Conservation (phyloP, 2,797 vertebrate species). For the Ctenopoma kingsleyae region DNA sequence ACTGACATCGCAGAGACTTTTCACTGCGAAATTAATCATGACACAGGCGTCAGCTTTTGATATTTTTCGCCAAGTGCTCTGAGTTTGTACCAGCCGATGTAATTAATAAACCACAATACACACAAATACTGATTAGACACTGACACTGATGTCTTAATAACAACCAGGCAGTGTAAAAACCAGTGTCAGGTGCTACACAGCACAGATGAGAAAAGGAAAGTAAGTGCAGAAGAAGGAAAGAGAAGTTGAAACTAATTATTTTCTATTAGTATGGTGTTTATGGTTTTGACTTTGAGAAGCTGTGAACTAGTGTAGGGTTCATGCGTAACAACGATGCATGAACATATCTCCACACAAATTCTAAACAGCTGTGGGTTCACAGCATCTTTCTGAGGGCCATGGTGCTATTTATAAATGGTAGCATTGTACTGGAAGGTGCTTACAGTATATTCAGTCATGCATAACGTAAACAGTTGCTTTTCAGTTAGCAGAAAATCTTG, state of each 20-base stretch:
- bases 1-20: constrained; percentile 87
- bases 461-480: constrained; percentile 72
- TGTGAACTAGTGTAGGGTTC: constrained; percentile 15
- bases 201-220: constrained; percentile 27
- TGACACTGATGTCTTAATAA: constrained; percentile 76
- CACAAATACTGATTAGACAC: constrained; percentile 72
- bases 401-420: constrained; percentile 73
- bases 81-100: constrained; percentile 77
- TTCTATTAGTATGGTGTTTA: constrained; percentile 34
- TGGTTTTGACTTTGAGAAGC: constrained; percentile 29
- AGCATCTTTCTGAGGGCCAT: constrained; percentile 40
- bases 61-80: constrained; percentile 75
- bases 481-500: constrained; percentile 57
- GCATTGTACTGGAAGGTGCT: constrained; percentile 72
- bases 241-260: constrained; percentile 30
- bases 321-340: constrained; percentile 35
- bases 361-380: constrained; percentile 58
- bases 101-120: constrained; percentile 80
- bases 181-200: constrained; percentile 34
- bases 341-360: constrained; percentile 36
- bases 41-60: constrained; percentile 84
- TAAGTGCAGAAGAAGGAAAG: constrained; percentile 5
- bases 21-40: constrained; percentile 88
- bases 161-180: constrained; percentile 46
- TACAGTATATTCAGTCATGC: constrained; percentile 73